Percentiles rank a stretch among this genome's conserved stretches.
Conservation (phyloP, 2,888 invertebrate genomes). For the Cheilosia vulpina region DNA sequence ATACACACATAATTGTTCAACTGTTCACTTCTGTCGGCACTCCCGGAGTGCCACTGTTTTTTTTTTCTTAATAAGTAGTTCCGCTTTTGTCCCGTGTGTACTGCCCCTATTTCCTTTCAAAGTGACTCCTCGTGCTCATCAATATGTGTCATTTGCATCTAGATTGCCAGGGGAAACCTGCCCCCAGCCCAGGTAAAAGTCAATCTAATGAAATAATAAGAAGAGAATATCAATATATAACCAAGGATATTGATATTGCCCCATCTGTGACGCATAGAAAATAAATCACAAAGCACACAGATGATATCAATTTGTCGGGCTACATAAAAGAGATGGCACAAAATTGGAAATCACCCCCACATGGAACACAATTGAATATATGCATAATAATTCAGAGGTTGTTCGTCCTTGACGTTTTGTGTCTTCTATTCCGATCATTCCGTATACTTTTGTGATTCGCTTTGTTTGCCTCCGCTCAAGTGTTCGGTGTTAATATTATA, state of each 20-base stretch:
- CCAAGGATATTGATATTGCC: slow-evolving; percentile 38
- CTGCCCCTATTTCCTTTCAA: no score
- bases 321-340: slow-evolving; percentile 20
- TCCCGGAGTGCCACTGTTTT: no score
- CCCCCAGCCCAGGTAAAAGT: slow-evolving; percentile 33
- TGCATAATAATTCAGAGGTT: slow-evolving; percentile 30
- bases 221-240: slow-evolving; percentile 41
- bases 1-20: no score
- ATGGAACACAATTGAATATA: slow-evolving; percentile 33
- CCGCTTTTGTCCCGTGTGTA: no score
- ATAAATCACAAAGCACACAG: slow-evolving; percentile 40
- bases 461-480: background rate
- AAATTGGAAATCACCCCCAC: slow-evolving; percentile 32
- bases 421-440: background rate
- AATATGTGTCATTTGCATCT: background rate
- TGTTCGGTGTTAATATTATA: slow-evolving; percentile 3
- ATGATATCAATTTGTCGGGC: slow-evolving; percentile 53
- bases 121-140: background rate
- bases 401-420: slow-evolving; percentile 13
- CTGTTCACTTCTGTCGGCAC: no score
- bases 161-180: background rate
- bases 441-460: background rate
- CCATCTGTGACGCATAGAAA: slow-evolving; percentile 18
- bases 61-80: no score
- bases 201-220: slow-evolving; percentile 43